These are phyloP conservation scores for Spialia ferax DNA, from an alignment of 2,888 invertebrate genomes.

Conservation along the genomic window DNA sequence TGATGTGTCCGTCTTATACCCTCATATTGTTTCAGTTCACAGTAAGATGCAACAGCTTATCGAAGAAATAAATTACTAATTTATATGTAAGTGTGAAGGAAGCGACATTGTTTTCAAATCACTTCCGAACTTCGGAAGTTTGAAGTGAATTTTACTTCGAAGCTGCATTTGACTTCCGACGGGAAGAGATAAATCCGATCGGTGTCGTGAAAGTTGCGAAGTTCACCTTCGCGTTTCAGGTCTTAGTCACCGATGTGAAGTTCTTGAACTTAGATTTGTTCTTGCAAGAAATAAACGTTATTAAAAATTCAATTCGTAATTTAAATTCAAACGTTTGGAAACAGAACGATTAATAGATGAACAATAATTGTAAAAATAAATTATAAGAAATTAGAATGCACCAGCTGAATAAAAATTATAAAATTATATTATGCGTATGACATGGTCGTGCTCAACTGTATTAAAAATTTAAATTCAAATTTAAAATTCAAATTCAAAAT, in stretches of 20 bases:
- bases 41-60: neutral
- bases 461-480: too few species aligned
- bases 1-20: neutral
- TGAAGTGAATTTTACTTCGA: constrained; percentile 3
- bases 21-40: neutral
- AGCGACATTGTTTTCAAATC: constrained; percentile 8
- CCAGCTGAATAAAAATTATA: too few species aligned
- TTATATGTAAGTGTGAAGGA: neutral
- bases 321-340: neutral
- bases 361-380: too few species aligned
- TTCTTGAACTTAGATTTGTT: neutral
- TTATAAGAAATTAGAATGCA: too few species aligned
- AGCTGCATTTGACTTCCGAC: constrained; percentile 27
- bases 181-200: constrained; percentile 32
- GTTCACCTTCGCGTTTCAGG: constrained; percentile 25
- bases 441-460: too few species aligned
- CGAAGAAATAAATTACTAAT: neutral
- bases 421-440: too few species aligned
- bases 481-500: too few species aligned
- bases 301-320: constrained; percentile 6
- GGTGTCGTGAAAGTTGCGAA: constrained; percentile 15
- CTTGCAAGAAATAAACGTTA: neutral
- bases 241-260: neutral
- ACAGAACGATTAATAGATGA: too few species aligned
- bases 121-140: constrained; percentile 14